Evolutionary conservation across 2,113 vertebrate genomes (phyloP).

Genomic region (Odocoileus hemionus): DNA sequence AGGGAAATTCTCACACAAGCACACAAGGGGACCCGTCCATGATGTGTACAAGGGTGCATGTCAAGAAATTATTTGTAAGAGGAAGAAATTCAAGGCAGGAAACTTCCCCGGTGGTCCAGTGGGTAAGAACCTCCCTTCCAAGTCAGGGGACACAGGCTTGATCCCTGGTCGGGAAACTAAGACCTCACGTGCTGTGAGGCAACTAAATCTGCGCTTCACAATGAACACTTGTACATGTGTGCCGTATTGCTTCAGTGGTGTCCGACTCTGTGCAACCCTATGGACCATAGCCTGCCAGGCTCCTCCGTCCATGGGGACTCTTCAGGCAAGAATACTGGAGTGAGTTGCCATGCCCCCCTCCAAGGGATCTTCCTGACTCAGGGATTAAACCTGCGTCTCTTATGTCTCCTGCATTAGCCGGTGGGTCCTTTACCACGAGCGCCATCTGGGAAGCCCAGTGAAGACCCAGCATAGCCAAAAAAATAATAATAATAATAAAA

Average conservation of each 20-base stretch:
- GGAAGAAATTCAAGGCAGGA: background rate
- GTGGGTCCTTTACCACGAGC: background rate
- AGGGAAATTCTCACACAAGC: background rate
- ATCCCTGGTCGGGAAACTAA: background rate
- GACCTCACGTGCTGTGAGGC: background rate
- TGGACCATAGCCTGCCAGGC: background rate
- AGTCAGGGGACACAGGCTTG: background rate
- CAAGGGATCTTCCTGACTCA: background rate
- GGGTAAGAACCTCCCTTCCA: background rate
- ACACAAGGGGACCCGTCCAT: background rate
- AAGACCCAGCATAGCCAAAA: background rate
- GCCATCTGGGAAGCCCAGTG: background rate
- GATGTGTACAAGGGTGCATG: background rate
- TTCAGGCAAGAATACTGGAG: background rate
- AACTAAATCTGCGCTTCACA: background rate
- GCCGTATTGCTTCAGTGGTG: accelerated
- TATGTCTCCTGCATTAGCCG: background rate
- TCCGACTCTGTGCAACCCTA: background rate
- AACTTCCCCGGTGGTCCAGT: background rate
- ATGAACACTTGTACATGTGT: background rate
- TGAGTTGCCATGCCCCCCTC: background rate
- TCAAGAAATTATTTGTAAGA: background rate
- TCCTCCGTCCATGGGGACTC: background rate
- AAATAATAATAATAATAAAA: too few species aligned
- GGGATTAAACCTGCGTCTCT: background rate